Evolutionary conservation across 2,797 vertebrate species (phyloP).

Genomic region (Sebastes oblongus): DNA sequence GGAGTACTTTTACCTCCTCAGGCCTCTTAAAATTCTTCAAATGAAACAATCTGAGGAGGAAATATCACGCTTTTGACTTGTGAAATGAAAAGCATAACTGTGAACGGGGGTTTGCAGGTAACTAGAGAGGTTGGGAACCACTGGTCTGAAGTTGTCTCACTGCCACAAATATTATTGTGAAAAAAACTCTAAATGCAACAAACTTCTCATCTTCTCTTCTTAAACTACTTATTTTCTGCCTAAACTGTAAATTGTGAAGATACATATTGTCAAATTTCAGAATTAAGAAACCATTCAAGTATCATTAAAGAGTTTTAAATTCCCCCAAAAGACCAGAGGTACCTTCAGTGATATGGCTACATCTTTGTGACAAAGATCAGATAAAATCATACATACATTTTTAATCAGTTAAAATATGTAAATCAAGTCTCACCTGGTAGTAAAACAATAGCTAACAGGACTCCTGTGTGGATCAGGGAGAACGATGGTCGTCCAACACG

Average conservation of each 20-base stretch:
- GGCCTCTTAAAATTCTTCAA: too few species aligned
- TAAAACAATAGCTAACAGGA: constrained; percentile 75
- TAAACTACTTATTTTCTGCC: background rate
- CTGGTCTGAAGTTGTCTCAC: background rate
- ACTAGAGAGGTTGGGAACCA: background rate
- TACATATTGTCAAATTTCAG: background rate
- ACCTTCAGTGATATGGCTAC: background rate
- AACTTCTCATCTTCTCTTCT: background rate
- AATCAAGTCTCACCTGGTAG: constrained; percentile 77
- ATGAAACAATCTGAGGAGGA: background rate
- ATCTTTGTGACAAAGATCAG: background rate
- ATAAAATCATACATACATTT: background rate
- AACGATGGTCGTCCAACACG: constrained; percentile 45
- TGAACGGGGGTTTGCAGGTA: background rate
- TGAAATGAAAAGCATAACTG: background rate
- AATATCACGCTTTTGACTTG: background rate
- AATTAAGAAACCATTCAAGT: background rate
- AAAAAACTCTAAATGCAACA: background rate
- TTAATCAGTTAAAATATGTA: background rate
- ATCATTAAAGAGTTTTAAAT: background rate
- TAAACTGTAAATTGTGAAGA: background rate
- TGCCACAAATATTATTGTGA: background rate
- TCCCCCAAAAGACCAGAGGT: background rate
- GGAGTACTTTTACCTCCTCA: background rate
- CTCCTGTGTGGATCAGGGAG: constrained; percentile 69